phyloP scores from a whole-genome alignment of 1,140 invertebrate genomes.

The Calephelis nemesis region DNA sequence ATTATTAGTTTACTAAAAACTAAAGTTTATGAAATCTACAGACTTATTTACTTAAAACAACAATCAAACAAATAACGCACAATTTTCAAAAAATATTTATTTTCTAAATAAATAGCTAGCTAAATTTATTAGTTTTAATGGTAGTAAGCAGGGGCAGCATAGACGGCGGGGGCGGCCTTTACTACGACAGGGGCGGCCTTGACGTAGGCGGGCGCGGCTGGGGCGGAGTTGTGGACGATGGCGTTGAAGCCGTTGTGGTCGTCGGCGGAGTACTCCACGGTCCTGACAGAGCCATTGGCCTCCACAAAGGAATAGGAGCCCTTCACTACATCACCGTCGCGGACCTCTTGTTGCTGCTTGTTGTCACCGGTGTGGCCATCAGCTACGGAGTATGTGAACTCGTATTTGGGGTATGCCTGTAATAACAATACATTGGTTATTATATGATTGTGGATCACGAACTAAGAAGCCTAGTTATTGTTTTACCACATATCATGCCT shows the following conservation, averaged over 20 bases:
- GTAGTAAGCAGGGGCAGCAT: slow-evolving; percentile 27
- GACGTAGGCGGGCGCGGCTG: slow-evolving; percentile 39
- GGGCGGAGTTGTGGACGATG: slow-evolving; percentile 73
- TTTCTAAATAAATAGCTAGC: neutral
- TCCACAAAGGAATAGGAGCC: too few species aligned
- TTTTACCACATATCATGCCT: too few species aligned
- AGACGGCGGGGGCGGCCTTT: slow-evolving; percentile 38
- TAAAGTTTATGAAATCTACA: too few species aligned
- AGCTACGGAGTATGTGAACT: slow-evolving; percentile 76
- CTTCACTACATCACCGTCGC: too few species aligned
- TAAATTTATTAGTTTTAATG: neutral
- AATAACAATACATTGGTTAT: neutral
- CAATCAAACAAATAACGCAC: too few species aligned
- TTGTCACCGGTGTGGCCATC: too few species aligned
- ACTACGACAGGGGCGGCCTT: slow-evolving; percentile 38
- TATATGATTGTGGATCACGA: neutral
- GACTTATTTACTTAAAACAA: too few species aligned
- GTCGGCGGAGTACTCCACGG: slow-evolving; percentile 78
- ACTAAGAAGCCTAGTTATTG: too few species aligned
- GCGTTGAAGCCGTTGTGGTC: slow-evolving; percentile 80
- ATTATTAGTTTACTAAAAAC: too few species aligned
- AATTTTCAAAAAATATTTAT: neutral
- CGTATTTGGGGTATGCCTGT: slow-evolving; percentile 63
- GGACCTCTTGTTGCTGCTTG: too few species aligned
- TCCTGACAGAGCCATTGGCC: slow-evolving; percentile 79